Evolutionary conservation across 2,888 invertebrate genomes (phyloP), one percentile per base, ranked within the genome.

Genomic region (Nymphalis urticae): DNA sequence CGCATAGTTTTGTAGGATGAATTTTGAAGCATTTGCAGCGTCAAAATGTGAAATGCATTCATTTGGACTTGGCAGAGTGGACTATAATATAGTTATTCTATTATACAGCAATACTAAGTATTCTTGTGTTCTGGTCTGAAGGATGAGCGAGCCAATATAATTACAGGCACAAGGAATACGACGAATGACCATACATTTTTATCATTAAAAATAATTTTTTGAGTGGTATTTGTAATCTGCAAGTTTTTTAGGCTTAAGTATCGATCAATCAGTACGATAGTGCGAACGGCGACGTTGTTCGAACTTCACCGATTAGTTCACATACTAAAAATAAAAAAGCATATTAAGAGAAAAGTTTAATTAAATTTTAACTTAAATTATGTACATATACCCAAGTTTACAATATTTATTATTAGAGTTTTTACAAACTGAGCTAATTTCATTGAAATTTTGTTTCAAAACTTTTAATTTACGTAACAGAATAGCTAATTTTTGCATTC

Each of bases 261-360:
- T 64, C 68, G 48, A 71, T 71, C 68, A 71, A 62, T 71, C 71
- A 68, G n/a, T 50, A 19, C 48, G 54, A 54, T 62, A 59, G 54
- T 54, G 71, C 54, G 62, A 59, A 62, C 21, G 36, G 50, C 67
- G 58, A 21, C 58, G 36, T 13, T 42, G 10, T 58, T 42, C 19
- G 19, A 58, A 36, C 42, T 42, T 42, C 42, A 5, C n/a, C 58
- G 32, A 56, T 36, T 42, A 58, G 58, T 58, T 8, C 19, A 9
- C 19, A 19, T 13, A 5, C 58, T 42, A 19, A 19, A n/a, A 58
- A 58, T 58, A 19, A n/a, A n/a, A 19, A 16, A 19, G 32, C n/a
- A 2, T 32, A 56, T 53, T 24, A 16, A 1, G 32, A 32, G 21
- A 19, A 54, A 56, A 36, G 6, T n/a, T 36, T 56, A n/a, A 21